A percentile compares a stretch with the other conserved stretches of the same genome.
phyloP scores from a whole-genome alignment of 2,888 invertebrate genomes.

The Tetrapedia diversipes region DNA sequence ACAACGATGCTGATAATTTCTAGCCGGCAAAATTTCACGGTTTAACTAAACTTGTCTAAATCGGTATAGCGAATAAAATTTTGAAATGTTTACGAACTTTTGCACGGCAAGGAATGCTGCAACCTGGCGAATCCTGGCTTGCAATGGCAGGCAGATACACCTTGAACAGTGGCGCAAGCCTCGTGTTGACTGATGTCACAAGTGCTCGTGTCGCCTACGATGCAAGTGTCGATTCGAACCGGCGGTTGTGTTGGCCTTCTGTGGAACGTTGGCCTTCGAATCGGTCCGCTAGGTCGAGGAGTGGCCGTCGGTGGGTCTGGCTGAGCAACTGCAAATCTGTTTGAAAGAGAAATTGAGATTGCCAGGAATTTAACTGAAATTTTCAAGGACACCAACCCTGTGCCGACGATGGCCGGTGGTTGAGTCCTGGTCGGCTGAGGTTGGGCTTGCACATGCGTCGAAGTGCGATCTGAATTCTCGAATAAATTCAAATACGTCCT shows the following conservation, averaged over 20 bases:
- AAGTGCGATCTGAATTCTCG: conserved; percentile 85
- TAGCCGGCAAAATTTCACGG: conserved; percentile 47
- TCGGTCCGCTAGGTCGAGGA: conserved; percentile 79
- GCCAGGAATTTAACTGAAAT: background rate
- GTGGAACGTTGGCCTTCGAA: conserved; percentile 85
- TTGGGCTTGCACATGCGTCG: conserved; percentile 78
- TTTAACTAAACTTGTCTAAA: background rate
- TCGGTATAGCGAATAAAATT: no score
- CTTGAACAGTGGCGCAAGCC: conserved; percentile 90
- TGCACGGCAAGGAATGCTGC: conserved; percentile 79
- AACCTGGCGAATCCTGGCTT: conserved; percentile 86
- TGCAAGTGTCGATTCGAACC: conserved; percentile 95
- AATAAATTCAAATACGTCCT: conserved; percentile 94
- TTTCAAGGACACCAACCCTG: conserved; percentile 71
- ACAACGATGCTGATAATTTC: conserved; percentile 90
- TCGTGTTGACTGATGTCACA: conserved; percentile 95
- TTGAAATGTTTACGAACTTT: conserved; percentile 66
- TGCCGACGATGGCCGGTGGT: conserved; percentile 84
- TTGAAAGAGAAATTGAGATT: conserved; percentile 6
- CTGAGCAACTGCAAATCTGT: conserved; percentile 87
- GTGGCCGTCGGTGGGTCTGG: conserved; percentile 84
- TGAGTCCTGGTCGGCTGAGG: conserved; percentile 80
- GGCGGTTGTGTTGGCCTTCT: conserved; percentile 88
- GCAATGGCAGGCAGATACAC: conserved; percentile 95
- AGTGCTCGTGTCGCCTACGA: conserved; percentile 95